These are phyloP conservation scores for Chloebia gouldiae DNA, from an alignment of 2,113 vertebrate species.

Conservation along the genomic window DNA sequence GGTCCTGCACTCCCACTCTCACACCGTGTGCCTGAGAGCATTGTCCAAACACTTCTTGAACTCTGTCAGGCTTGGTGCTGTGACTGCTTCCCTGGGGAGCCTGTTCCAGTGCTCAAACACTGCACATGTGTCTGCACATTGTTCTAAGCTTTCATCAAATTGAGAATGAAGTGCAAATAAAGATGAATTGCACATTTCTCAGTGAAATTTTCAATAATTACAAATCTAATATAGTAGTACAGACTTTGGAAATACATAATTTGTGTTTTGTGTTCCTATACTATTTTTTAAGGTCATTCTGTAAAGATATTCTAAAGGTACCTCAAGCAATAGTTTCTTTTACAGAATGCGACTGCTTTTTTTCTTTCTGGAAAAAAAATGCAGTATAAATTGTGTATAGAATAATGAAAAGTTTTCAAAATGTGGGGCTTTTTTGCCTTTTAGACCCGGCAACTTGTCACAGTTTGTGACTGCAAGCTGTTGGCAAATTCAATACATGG, in stretches of 20 bases:
- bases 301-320: neutral
- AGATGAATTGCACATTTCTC: neutral
- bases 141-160: neutral
- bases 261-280: neutral
- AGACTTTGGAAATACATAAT: neutral
- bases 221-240: neutral
- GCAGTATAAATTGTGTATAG: neutral
- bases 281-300: neutral
- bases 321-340: neutral
- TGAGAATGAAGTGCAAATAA: neutral
- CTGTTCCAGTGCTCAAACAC: neutral
- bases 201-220: neutral
- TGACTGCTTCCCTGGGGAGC: neutral
- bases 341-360: neutral
- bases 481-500: slow-evolving; percentile 93
- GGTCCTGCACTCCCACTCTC: neutral
- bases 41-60: neutral
- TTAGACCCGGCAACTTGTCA: slow-evolving; percentile 94
- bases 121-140: neutral
- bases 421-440: neutral
- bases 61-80: neutral
- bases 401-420: neutral
- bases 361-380: neutral
- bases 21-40: neutral
- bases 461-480: slow-evolving; percentile 93